Evolutionary conservation across 1,140 invertebrate species (phyloP).

Genomic region (Brachionus paranguensis): DNA sequence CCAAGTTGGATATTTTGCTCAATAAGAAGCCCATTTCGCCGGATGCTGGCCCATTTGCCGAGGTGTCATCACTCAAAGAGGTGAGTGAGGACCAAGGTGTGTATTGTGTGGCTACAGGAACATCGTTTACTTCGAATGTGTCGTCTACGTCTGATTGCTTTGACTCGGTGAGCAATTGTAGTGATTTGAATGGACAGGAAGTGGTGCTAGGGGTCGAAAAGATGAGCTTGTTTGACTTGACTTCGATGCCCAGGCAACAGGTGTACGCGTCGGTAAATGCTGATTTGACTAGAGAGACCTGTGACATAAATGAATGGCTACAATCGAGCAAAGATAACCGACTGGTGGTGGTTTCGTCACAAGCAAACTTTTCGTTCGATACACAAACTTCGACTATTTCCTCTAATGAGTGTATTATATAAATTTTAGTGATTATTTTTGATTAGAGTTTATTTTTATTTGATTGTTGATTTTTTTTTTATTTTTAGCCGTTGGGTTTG

Average conservation of each 20-base stretch:
- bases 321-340: not conserved
- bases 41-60: not conserved
- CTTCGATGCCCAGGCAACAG: not conserved
- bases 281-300: not conserved
- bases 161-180: not conserved
- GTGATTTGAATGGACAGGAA: not conserved
- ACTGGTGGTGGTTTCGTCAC: not conserved
- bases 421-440: not conserved
- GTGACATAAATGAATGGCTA: not conserved
- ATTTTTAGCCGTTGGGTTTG: not conserved
- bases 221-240: slow-evolving; percentile 14
- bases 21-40: slow-evolving; percentile 12
- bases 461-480: too few relatives aligned
- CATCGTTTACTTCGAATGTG: slow-evolving; percentile 12
- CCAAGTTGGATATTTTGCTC: not conserved
- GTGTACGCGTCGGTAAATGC: not conserved
- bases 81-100: slow-evolving; percentile 26
- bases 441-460: not conserved
- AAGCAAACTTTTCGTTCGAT: not conserved
- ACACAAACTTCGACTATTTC: slow-evolving; percentile 1
- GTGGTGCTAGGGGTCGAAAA: not conserved
- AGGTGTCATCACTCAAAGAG: not conserved
- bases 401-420: slow-evolving; percentile 5
- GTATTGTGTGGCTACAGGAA: slow-evolving; percentile 30
- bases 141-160: not conserved